Conservation (phyloP, 1,140 invertebrate genomes). For the Apis mellifera region DNA sequence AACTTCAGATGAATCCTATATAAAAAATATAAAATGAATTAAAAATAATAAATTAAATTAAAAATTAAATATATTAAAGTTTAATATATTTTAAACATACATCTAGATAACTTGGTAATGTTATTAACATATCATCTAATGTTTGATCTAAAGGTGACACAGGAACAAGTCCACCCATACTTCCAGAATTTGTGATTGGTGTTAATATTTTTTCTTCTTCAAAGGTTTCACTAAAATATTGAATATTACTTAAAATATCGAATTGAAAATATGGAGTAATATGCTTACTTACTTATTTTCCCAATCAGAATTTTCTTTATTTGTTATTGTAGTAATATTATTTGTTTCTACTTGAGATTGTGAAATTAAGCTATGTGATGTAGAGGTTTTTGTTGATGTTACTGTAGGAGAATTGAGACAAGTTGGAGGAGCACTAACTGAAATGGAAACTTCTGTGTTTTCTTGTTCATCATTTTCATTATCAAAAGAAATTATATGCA, state of each 20-base stretch:
- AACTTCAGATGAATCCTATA: constrained; percentile 70
- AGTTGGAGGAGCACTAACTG: constrained; percentile 84
- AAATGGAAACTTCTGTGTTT: constrained; percentile 63
- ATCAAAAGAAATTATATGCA: constrained; percentile 86
- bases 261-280: neutral
- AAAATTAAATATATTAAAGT: neutral
- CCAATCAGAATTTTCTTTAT: constrained; percentile 66
- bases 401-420: constrained; percentile 84
- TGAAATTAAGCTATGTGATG: constrained; percentile 64
- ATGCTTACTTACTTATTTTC: constrained; percentile 60
- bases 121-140: constrained; percentile 75
- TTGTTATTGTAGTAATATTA: constrained; percentile 8
- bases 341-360: constrained; percentile 58
- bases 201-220: constrained; percentile 78
- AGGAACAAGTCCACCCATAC: constrained; percentile 76
- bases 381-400: constrained; percentile 68
- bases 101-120: constrained; percentile 74
- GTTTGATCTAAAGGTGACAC: constrained; percentile 76
- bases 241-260: constrained; percentile 4
- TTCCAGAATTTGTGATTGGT: constrained; percentile 74
- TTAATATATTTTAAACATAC: constrained; percentile 62
- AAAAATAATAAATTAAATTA: neutral
- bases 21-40: constrained; percentile 10
- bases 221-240: constrained; percentile 67
- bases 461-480: constrained; percentile 79